A percentile compares a stretch with the other conserved stretches of the same genome.
Evolutionary conservation across 2,113 vertebrate genomes (phyloP).

Genomic region (Oreochromis niloticus): DNA sequence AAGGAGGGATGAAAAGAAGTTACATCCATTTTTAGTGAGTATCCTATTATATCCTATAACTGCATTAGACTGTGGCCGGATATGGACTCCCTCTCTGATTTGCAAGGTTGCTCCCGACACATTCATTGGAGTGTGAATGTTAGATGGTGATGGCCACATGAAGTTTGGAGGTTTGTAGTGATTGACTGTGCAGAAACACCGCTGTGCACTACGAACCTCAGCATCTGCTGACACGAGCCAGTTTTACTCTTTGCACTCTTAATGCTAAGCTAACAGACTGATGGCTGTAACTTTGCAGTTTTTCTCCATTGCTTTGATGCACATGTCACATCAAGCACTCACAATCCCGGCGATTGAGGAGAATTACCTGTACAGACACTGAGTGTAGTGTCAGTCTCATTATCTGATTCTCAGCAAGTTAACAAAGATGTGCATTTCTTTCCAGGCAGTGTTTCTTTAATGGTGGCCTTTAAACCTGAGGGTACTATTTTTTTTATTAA

Average conservation of each 20-base stretch:
- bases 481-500: accelerated
- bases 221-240: not conserved
- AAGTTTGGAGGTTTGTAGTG: not conserved
- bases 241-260: not conserved
- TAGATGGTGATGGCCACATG: not conserved
- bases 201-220: not conserved
- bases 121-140: not conserved
- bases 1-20: not conserved
- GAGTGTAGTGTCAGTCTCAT: not conserved
- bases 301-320: not conserved
- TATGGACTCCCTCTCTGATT: not conserved
- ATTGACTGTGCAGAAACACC: not conserved
- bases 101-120: accelerated
- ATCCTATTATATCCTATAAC: not conserved
- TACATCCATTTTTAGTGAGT: not conserved
- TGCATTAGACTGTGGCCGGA: not conserved
- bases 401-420: not conserved
- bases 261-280: not conserved
- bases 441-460: not conserved
- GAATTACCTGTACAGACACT: not conserved
- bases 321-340: not conserved
- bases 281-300: not conserved
- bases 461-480: not conserved
- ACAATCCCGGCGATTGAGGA: not conserved
- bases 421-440: not conserved